Conservation (phyloP, 2,113 vertebrate genomes). For the Pseudopodoces humilis region DNA sequence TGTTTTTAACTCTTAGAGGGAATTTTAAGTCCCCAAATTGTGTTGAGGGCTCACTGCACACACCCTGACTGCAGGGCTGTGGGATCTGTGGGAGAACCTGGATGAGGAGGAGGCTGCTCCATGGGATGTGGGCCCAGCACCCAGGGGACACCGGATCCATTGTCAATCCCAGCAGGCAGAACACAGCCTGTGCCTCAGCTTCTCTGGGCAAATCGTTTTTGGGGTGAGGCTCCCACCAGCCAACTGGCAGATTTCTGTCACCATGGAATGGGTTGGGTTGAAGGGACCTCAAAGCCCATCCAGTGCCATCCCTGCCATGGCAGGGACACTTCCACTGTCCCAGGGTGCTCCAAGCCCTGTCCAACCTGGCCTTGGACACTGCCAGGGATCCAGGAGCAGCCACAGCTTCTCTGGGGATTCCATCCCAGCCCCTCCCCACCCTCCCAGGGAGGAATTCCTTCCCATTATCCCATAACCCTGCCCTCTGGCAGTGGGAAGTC, state of each 20-base stretch:
- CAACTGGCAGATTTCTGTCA: not conserved
- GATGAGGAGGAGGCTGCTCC: not conserved
- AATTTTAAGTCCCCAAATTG: not conserved
- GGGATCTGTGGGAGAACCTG: not conserved
- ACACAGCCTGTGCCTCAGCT: not conserved
- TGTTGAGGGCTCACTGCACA: not conserved
- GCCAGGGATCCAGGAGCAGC: not conserved
- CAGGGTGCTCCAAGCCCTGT: rapidly evolving
- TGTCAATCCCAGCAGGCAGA: not conserved
- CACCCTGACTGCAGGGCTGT: rapidly evolving
- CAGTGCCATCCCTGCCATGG: not conserved
- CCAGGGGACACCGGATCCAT: rapidly evolving
- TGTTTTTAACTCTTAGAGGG: not conserved
- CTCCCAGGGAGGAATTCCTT: not conserved
- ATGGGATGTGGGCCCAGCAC: not conserved
- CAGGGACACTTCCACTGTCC: not conserved
- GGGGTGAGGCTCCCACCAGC: not conserved
- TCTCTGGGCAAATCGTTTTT: not conserved
- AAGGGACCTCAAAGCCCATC: not conserved
- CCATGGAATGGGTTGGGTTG: not conserved
- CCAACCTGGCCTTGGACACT: not conserved
- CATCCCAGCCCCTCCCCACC: not conserved
- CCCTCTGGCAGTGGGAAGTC: not conserved
- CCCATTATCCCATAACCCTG: not conserved
- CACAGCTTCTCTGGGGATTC: not conserved